phyloP scores from a whole-genome alignment of 2,113 vertebrate species.

The Plectropomus leopardus region DNA sequence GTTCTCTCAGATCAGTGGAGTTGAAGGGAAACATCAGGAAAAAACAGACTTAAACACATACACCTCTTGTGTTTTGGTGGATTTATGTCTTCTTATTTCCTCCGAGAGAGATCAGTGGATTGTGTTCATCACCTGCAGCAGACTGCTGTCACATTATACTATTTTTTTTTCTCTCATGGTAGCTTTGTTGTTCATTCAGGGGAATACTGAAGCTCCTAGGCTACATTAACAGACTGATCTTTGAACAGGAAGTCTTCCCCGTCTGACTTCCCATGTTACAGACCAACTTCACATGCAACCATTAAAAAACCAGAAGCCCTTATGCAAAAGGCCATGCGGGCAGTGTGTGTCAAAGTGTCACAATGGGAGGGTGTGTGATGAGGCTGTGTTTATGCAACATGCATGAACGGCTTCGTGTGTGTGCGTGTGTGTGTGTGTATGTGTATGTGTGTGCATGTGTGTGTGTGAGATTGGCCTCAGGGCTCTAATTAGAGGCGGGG shows the following conservation, averaged over 20 bases:
- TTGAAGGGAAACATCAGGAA: background rate
- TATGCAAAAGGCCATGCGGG: constrained; percentile 38
- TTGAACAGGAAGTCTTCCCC: constrained; percentile 49
- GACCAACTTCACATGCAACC: background rate
- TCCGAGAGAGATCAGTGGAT: background rate
- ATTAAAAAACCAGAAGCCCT: constrained; percentile 23
- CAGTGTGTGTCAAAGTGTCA: constrained; percentile 39
- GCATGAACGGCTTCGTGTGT: constrained; percentile 26
- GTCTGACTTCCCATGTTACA: constrained; percentile 40
- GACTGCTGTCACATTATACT: constrained; percentile 1
- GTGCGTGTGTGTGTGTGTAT: constrained; percentile 13
- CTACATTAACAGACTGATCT: background rate
- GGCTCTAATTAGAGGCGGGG: constrained; percentile 64
- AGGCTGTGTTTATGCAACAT: constrained; percentile 45
- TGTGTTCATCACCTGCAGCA: constrained; percentile 43
- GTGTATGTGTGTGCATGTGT: constrained; percentile 19
- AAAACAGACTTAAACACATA: background rate
- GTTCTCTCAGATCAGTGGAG: background rate
- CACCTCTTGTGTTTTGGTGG: background rate
- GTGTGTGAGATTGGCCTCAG: constrained; percentile 21
- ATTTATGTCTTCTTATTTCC: background rate
- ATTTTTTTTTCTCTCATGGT: background rate
- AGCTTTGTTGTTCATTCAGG: background rate
- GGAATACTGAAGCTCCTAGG: background rate
- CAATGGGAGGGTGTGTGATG: constrained; percentile 18